Evolutionary conservation across 2,113 vertebrate species (phyloP).

Genomic region (Phodopus roborovskii): DNA sequence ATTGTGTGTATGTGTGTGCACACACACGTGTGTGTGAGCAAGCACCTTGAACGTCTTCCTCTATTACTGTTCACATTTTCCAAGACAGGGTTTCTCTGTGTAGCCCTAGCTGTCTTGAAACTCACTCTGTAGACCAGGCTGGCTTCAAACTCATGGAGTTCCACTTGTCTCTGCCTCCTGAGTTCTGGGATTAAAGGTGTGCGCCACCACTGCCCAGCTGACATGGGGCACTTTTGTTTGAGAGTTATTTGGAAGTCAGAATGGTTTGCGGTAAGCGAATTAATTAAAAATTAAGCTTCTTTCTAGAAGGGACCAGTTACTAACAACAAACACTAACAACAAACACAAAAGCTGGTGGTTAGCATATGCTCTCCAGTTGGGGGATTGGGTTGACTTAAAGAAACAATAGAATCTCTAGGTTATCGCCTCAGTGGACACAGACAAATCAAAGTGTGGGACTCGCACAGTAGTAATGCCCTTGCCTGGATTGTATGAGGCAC

Average conservation of each 20-base stretch:
- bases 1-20: rapidly evolving
- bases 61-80: too few relatives aligned
- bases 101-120: too few relatives aligned
- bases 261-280: neutral
- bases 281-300: neutral
- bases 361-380: neutral
- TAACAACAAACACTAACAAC: neutral
- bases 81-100: too few relatives aligned
- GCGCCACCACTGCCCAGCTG: neutral
- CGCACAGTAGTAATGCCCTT: neutral
- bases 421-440: neutral
- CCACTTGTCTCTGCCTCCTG: neutral
- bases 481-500: neutral
- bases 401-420: neutral
- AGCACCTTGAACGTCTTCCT: neutral
- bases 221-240: neutral
- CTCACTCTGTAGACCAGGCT: too few relatives aligned
- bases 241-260: conserved; percentile 12
- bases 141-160: neutral
- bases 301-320: neutral
- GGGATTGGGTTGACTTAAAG: neutral
- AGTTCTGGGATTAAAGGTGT: neutral
- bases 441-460: neutral
- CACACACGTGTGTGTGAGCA: rapidly evolving
- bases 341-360: neutral